Conservation (phyloP, 2,797 vertebrate genomes). For the Periparus ater region DNA sequence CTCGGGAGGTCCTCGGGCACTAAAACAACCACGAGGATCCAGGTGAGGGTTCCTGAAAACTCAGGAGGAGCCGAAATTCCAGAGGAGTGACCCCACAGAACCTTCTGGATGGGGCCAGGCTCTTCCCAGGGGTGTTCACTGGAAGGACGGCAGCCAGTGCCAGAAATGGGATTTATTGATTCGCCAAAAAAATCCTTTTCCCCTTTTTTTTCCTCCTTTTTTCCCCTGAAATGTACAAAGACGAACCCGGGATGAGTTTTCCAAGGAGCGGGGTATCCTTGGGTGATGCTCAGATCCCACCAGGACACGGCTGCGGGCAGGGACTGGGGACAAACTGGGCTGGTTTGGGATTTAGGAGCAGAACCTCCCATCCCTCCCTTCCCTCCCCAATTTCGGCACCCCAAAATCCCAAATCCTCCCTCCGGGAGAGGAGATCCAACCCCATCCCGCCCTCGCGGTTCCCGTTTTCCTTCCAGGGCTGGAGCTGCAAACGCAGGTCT, state of each 20-base stretch:
- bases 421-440: neutral
- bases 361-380: no score
- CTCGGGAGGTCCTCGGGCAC: neutral
- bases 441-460: accelerated
- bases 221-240: neutral
- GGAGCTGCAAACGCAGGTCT: neutral
- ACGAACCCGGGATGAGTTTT: accelerated
- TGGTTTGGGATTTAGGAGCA: neutral
- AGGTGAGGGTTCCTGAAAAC: neutral
- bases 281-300: neutral
- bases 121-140: accelerated
- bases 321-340: no score
- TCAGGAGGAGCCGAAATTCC: neutral
- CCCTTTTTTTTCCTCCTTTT: accelerated
- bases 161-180: neutral
- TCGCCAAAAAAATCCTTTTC: accelerated
- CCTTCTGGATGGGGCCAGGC: accelerated
- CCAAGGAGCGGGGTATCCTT: accelerated
- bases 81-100: neutral
- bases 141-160: neutral
- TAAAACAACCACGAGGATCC: neutral
- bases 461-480: neutral
- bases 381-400: neutral
- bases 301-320: neutral
- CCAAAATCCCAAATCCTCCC: accelerated